Conservation (phyloP, 2,797 vertebrate genomes). For the Gorsachius magnificus region DNA sequence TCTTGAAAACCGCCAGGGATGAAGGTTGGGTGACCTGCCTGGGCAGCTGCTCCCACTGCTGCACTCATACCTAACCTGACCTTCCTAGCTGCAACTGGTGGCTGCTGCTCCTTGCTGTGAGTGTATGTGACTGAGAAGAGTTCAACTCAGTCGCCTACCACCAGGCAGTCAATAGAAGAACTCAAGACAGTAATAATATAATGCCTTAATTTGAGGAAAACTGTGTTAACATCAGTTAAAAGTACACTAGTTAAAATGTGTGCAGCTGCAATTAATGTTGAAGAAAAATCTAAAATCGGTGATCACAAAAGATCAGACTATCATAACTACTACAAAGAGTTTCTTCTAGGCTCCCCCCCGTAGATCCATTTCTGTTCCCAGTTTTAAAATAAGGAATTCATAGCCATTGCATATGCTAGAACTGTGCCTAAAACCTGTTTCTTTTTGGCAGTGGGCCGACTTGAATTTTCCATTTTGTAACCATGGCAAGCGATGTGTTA, state of each 20-base stretch:
- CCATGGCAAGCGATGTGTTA: constrained; percentile 85
- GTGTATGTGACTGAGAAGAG: not conserved
- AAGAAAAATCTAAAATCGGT: not conserved
- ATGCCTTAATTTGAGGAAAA: not conserved
- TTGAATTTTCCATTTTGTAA: constrained; percentile 87
- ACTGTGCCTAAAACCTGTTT: not conserved
- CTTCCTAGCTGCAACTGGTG: not conserved
- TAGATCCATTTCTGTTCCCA: not conserved
- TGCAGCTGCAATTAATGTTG: not conserved
- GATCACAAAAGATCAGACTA: not conserved
- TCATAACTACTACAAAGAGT: not conserved
- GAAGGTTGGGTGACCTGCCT: not conserved
- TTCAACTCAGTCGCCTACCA: not conserved
- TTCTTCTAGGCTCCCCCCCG: not conserved
- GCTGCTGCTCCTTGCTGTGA: not conserved
- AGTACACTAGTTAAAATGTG: not conserved
- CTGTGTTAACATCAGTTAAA: not conserved
- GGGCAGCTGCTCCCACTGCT: not conserved
- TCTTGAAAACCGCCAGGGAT: not conserved
- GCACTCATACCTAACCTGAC: not conserved
- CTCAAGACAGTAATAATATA: not conserved
- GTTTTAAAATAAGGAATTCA: not conserved
- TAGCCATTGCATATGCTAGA: not conserved
- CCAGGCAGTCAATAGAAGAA: not conserved
- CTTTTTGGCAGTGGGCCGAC: constrained; percentile 90